phyloP scores from a whole-genome alignment of 2,113 vertebrate species.

The Labeo catla region DNA sequence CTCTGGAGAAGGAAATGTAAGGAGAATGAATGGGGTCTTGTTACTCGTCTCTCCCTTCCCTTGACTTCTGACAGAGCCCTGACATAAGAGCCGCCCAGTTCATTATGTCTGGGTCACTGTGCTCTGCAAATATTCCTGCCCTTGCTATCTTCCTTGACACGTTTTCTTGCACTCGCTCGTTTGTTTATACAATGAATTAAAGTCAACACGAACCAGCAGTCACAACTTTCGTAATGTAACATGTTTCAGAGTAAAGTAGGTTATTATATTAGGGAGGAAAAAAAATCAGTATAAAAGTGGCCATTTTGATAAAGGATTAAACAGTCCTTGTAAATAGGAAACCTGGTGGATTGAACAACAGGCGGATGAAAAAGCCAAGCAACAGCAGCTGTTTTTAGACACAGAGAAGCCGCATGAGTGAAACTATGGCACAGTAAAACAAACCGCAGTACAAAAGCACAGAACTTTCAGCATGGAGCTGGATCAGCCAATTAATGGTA shows the following conservation, averaged over 20 bases:
- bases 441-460: not conserved
- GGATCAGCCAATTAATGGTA: not conserved
- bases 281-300: not conserved
- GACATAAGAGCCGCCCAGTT: slow-evolving; percentile 30
- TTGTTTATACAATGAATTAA: not conserved
- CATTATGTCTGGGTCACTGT: slow-evolving; percentile 1
- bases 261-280: not conserved
- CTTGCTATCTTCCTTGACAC: not conserved
- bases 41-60: slow-evolving; percentile 36
- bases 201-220: not conserved
- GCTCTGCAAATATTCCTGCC: slow-evolving; percentile 8
- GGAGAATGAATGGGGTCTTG: slow-evolving; percentile 31
- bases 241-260: not conserved
- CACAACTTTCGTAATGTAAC: not conserved
- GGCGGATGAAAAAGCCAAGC: not conserved
- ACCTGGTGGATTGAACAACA: not conserved
- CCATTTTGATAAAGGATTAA: not conserved
- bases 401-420: not conserved
- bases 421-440: slow-evolving; percentile 6
- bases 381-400: not conserved
- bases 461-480: not conserved
- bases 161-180: not conserved
- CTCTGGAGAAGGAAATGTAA: slow-evolving; percentile 35
- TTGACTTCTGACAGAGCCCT: slow-evolving; percentile 43
- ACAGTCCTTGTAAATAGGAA: not conserved